Evolutionary conservation across 2,797 vertebrate species (phyloP).

Genomic region (Xiphophorus birchmanni): DNA sequence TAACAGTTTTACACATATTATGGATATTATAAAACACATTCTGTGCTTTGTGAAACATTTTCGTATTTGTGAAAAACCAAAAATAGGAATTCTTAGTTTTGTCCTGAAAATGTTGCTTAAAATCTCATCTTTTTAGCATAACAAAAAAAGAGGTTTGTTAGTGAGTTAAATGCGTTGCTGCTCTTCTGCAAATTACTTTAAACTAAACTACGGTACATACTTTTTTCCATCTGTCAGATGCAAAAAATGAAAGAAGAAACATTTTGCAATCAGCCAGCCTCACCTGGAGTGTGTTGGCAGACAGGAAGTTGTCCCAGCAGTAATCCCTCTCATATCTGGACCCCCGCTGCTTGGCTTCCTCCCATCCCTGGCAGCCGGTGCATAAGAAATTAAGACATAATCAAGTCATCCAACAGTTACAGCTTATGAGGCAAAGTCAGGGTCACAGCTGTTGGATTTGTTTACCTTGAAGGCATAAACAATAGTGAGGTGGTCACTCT

Average conservation of each 20-base stretch:
- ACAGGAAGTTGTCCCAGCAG: conserved; percentile 98
- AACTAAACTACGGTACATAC: neutral
- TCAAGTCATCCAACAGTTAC: neutral
- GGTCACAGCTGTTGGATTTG: neutral
- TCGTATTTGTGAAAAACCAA: neutral
- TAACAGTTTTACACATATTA: neutral
- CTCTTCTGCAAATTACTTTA: neutral
- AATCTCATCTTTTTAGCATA: neutral
- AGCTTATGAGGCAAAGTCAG: neutral
- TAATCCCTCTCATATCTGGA: conserved; percentile 89
- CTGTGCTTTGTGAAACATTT: neutral
- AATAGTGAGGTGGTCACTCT: conserved; percentile 95
- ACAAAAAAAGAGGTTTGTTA: neutral
- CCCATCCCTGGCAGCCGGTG: conserved; percentile 88
- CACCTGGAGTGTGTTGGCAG: conserved; percentile 95
- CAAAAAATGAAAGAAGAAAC: neutral
- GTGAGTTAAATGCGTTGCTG: neutral
- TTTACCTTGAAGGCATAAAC: conserved; percentile 93
- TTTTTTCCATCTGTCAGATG: neutral
- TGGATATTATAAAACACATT: neutral
- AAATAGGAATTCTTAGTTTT: neutral
- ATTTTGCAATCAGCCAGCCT: neutral
- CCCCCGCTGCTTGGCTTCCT: conserved; percentile 87
- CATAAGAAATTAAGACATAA: conserved; percentile 9
- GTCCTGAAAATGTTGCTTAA: neutral